Conservation (phyloP, 2,888 invertebrate species). For the Agriopis aurantiaria region DNA sequence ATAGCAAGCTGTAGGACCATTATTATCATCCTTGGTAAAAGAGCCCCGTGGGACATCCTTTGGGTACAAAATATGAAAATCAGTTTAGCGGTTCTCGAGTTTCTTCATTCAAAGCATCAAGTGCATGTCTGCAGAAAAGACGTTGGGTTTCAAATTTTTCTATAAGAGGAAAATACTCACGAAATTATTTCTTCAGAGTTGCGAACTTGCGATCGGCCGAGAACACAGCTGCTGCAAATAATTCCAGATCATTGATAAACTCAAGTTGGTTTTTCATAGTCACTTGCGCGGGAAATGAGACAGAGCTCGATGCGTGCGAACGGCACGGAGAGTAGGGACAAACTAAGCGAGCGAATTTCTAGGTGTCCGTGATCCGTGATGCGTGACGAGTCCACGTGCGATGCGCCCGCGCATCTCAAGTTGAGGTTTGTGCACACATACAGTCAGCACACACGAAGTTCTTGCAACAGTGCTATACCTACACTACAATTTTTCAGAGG, state of each 20-base stretch:
- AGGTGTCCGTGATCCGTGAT: conserved; percentile 74
- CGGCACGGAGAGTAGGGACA: conserved; percentile 72
- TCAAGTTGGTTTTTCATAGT: conserved; percentile 72
- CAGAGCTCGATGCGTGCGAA: conserved; percentile 72
- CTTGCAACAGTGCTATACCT: neutral
- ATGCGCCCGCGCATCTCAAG: conserved; percentile 70
- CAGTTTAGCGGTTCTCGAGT: neutral
- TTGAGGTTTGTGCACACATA: conserved; percentile 46
- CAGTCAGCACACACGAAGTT: neutral
- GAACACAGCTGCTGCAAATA: conserved; percentile 55
- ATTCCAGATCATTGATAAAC: conserved; percentile 57
- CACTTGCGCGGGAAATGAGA: conserved; percentile 71
- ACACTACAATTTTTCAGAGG: too few relatives aligned
- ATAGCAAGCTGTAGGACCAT: too few relatives aligned
- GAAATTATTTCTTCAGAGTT: conserved; percentile 70
- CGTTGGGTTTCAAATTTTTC: conserved; percentile 22
- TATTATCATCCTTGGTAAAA: too few relatives aligned
- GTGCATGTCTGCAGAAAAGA: conserved; percentile 9
- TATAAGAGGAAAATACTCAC: conserved; percentile 62
- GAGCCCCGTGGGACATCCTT: too few relatives aligned
- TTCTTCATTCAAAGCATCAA: neutral
- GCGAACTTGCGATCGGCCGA: conserved; percentile 49
- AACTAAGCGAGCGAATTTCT: conserved; percentile 82
- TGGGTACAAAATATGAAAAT: neutral
- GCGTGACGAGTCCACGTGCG: conserved; percentile 83